Percentiles rank a stretch among this genome's conserved stretches.
Conservation (phyloP, 2,113 vertebrate species). For the Poecile atricapillus region DNA sequence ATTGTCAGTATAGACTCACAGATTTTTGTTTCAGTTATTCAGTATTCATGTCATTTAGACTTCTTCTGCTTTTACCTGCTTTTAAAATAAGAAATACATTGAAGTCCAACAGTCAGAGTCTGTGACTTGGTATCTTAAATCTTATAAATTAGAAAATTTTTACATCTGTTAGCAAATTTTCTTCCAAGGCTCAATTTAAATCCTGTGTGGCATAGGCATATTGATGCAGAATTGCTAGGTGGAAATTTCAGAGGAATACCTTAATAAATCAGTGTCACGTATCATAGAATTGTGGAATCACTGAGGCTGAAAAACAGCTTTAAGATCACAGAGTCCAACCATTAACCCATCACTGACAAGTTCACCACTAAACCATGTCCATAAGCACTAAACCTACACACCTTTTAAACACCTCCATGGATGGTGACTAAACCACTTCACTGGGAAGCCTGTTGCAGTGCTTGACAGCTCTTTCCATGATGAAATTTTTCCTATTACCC, state of each 20-base stretch:
- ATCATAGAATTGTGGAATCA: background rate
- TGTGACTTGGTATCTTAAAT: background rate
- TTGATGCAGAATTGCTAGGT: background rate
- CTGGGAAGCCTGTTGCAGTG: background rate
- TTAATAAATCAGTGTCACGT: background rate
- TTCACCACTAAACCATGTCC: background rate
- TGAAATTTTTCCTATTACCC: background rate
- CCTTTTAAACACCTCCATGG: background rate
- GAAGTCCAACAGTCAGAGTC: background rate
- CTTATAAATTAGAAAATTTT: background rate
- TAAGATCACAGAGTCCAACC: background rate
- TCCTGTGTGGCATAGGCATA: background rate
- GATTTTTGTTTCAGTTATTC: background rate
- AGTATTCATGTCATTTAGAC: background rate
- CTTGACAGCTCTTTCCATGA: background rate
- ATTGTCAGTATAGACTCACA: background rate
- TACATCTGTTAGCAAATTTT: background rate
- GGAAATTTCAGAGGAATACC: background rate
- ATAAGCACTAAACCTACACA: background rate
- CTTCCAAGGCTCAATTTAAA: background rate
- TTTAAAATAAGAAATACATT: background rate
- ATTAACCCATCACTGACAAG: background rate
- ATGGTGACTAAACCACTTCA: accelerated
- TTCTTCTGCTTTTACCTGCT: background rate
- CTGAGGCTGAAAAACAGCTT: background rate